These are phyloP conservation scores for Drosophila ustulata DNA, from an alignment of 2,888 invertebrate genomes.

Conservation along the genomic window DNA sequence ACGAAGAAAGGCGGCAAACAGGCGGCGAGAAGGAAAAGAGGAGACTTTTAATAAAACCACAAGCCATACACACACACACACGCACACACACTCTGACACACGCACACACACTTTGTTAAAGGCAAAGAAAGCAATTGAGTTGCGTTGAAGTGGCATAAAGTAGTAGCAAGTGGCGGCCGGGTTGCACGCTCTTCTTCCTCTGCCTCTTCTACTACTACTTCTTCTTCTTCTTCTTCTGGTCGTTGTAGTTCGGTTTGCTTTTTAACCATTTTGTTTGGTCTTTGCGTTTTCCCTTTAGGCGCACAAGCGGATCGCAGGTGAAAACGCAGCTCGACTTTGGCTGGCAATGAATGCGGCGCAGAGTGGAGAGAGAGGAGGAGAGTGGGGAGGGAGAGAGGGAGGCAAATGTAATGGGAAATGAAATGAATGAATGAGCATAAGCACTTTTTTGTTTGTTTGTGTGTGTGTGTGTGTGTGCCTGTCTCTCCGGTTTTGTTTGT, in stretches of 20 bases:
- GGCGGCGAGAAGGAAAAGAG: slow-evolving; percentile 15
- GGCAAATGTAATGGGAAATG: slow-evolving; percentile 77
- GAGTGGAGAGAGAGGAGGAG: not conserved
- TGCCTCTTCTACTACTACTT: slow-evolving; percentile 24
- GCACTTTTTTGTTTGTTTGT: slow-evolving; percentile 70
- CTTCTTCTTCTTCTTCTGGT: slow-evolving; percentile 1
- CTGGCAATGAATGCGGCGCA: slow-evolving; percentile 46
- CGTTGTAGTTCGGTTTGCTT: slow-evolving; percentile 64
- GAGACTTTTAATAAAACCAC: slow-evolving; percentile 76
- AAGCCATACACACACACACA: slow-evolving; percentile 32
- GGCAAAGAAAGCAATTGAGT: slow-evolving; percentile 79
- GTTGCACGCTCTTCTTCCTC: slow-evolving; percentile 25
- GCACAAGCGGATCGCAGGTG: slow-evolving; percentile 46
- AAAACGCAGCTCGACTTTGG: slow-evolving; percentile 40
- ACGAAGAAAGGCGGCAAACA: slow-evolving; percentile 51
- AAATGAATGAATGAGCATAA: slow-evolving; percentile 80
- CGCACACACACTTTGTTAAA: slow-evolving; percentile 54
- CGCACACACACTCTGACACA: slow-evolving; percentile 26
- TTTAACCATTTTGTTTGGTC: slow-evolving; percentile 78
- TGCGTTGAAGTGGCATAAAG: slow-evolving; percentile 81
- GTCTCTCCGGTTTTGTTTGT: slow-evolving; percentile 20
- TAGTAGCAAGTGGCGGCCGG: slow-evolving; percentile 71
- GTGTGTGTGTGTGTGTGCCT: slow-evolving; percentile 23
- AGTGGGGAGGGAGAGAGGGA: not conserved
- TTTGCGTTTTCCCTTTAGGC: slow-evolving; percentile 61